phyloP scores from a whole-genome alignment of 2,888 invertebrate genomes.

The Acleris cristana region DNA sequence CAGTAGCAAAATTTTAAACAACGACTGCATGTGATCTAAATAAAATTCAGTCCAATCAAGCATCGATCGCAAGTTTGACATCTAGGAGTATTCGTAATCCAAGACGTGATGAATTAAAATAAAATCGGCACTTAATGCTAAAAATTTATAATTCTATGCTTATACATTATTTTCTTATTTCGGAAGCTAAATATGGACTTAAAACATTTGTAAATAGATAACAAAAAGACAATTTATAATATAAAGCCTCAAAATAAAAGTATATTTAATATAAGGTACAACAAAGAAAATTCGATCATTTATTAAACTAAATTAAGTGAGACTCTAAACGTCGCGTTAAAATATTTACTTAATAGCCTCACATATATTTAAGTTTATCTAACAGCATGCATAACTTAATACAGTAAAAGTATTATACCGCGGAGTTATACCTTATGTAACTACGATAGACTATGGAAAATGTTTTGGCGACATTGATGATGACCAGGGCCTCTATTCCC shows the following conservation, averaged over 20 bases:
- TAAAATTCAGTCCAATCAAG: neutral
- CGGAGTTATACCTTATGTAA: too few relatives aligned
- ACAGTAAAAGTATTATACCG: too few relatives aligned
- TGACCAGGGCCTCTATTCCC: too few relatives aligned
- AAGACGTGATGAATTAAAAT: conserved; percentile 15
- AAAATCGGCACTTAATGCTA: conserved; percentile 38
- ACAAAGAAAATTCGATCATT: conserved; percentile 42
- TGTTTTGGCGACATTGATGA: too few relatives aligned
- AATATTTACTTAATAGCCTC: conserved; percentile 25
- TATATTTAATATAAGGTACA: conserved; percentile 43
- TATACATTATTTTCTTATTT: conserved; percentile 58
- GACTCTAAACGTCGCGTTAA: conserved; percentile 12
- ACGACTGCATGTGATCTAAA: too few relatives aligned
- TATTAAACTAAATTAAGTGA: conserved; percentile 37
- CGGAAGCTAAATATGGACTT: conserved; percentile 57
- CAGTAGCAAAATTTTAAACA: too few relatives aligned
- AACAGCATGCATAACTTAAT: neutral
- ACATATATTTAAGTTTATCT: neutral
- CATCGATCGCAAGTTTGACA: conserved; percentile 1
- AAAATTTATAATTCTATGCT: conserved; percentile 52
- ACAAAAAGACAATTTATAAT: conserved; percentile 64
- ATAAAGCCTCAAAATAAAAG: conserved; percentile 74
- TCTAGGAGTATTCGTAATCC: too few relatives aligned
- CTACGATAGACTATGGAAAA: too few relatives aligned
- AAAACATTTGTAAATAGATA: conserved; percentile 75